Conservation (phyloP, 2,888 invertebrate genomes). For the Holacanthella duospinosa region DNA sequence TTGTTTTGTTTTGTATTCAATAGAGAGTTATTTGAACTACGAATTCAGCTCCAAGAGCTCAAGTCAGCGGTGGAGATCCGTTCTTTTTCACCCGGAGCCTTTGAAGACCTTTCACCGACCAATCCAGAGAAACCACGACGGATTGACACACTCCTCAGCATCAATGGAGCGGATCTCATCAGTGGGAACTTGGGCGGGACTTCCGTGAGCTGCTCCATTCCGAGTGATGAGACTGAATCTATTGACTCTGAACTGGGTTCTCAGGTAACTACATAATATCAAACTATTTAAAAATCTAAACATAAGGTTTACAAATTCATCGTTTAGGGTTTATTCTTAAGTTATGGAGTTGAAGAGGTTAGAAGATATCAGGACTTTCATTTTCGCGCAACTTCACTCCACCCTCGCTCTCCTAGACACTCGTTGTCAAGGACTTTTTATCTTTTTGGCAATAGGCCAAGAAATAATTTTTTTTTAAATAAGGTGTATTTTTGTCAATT, state of each 20-base stretch:
- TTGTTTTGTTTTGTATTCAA: no score
- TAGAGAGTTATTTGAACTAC: slow-evolving; percentile 36
- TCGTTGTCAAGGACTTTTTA: no score
- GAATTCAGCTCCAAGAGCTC: slow-evolving; percentile 34
- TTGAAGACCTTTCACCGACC: slow-evolving; percentile 30
- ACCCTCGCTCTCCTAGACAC: no score
- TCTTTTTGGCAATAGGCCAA: no score
- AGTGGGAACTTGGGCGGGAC: slow-evolving; percentile 21
- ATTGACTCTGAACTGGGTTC: slow-evolving; percentile 32
- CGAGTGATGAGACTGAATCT: slow-evolving; percentile 37
- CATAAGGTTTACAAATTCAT: no score
- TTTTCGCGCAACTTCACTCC: no score
- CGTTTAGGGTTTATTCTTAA: no score
- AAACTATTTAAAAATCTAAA: no score
- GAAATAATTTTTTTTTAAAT: no score
- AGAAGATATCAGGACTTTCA: no score
- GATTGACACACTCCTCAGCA: slow-evolving; percentile 35
- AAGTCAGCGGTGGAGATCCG: slow-evolving; percentile 36
- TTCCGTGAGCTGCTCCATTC: slow-evolving; percentile 35
- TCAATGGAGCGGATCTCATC: slow-evolving; percentile 30
- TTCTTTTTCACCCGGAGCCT: slow-evolving; percentile 30
- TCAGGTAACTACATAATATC: slow-evolving; percentile 21
- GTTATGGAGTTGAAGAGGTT: no score
- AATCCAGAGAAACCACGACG: slow-evolving; percentile 24
- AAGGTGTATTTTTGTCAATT: no score